Percentiles rank a stretch among this genome's conserved stretches.
These are phyloP conservation scores for Porites divaricata DNA, from an alignment of 92 coral and sea anemone genomes.

Conservation along the genomic window DNA sequence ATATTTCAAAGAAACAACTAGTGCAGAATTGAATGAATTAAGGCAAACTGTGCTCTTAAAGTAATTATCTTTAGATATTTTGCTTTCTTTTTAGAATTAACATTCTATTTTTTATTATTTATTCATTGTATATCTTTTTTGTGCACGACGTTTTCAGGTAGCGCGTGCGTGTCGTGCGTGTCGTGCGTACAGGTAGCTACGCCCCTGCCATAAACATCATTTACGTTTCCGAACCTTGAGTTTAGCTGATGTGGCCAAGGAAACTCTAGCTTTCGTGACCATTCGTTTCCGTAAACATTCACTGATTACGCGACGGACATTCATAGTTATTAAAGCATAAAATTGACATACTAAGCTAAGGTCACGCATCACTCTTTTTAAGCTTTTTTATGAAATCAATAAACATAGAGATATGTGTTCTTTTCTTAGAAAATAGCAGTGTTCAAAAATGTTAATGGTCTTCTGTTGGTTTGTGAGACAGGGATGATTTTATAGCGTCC, in stretches of 20 bases:
- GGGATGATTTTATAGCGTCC: neutral
- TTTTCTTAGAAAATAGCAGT: neutral
- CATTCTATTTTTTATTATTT: no score
- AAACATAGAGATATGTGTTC: neutral
- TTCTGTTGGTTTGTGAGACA: neutral
- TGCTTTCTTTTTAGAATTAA: no score
- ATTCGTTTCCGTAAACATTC: conserved; percentile 25
- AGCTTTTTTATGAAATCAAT: neutral
- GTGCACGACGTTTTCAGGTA: no score
- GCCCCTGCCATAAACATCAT: neutral
- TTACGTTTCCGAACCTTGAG: neutral
- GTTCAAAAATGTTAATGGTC: neutral
- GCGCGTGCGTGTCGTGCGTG: no score
- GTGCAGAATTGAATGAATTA: no score
- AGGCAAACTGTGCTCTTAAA: no score
- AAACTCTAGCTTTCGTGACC: neutral
- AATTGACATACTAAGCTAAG: neutral
- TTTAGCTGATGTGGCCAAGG: neutral
- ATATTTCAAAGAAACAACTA: no score
- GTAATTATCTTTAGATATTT: no score
- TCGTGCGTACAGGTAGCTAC: no score
- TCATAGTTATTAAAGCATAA: neutral
- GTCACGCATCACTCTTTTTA: conserved; percentile 9
- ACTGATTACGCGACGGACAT: neutral
- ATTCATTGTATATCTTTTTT: no score